Conservation (phyloP, 2,888 invertebrate species). For the Kuschelorhynchus macadamiae region DNA sequence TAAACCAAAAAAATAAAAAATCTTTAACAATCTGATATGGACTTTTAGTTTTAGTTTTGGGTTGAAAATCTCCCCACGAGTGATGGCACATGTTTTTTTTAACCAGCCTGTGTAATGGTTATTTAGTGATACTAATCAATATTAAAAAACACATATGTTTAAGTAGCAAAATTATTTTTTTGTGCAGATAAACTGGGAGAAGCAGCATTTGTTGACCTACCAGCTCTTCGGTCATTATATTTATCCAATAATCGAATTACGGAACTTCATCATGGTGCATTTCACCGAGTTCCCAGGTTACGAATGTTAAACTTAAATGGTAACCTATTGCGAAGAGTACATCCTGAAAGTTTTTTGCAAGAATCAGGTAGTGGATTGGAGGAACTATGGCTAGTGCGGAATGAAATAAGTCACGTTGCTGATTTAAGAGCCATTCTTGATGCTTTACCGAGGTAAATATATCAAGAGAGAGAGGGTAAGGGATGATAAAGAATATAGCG, state of each 20-base stretch:
- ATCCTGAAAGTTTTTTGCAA: conserved; percentile 86
- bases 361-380: conserved; percentile 82
- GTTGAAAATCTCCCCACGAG: too few relatives aligned
- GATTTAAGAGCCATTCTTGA: conserved; percentile 83
- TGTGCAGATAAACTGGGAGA: conserved; percentile 80
- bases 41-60: too few relatives aligned
- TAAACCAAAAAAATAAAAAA: too few relatives aligned
- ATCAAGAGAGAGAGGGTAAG: not conserved
- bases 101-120: too few relatives aligned
- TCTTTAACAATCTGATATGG: too few relatives aligned
- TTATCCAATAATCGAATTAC: conserved; percentile 82
- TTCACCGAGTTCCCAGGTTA: conserved; percentile 82
- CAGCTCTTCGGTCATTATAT: conserved; percentile 77
- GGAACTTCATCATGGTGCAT: conserved; percentile 84
- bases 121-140: too few relatives aligned
- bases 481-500: too few relatives aligned
- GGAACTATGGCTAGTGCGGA: conserved; percentile 82
- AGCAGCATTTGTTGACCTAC: conserved; percentile 85
- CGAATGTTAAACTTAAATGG: conserved; percentile 82
- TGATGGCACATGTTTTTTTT: too few relatives aligned
- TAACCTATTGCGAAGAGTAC: conserved; percentile 82
- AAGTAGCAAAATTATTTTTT: not conserved
- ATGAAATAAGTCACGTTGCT: conserved; percentile 82
- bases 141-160: too few relatives aligned
- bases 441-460: conserved; percentile 77